phyloP scores from a whole-genome alignment of 2,797 vertebrate species.

The Lepilemur ruficaudatus region DNA sequence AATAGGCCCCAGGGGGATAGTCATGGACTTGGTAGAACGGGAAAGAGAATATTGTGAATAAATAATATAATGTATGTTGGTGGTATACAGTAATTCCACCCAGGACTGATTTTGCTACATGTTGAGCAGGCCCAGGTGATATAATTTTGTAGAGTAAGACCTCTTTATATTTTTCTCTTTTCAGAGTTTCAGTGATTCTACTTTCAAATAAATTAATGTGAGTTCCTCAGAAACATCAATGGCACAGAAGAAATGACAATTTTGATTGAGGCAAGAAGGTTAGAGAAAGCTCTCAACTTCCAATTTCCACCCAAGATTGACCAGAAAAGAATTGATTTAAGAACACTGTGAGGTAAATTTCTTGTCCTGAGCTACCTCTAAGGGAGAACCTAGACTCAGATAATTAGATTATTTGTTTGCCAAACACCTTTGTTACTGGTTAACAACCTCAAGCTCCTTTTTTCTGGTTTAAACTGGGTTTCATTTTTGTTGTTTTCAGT shows the following conservation, averaged over 20 bases:
- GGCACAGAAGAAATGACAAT: neutral
- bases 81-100: neutral
- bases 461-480: neutral
- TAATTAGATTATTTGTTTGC: slow-evolving; percentile 30
- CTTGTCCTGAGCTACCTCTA: neutral
- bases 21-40: neutral
- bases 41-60: neutral
- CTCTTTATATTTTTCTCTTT: neutral
- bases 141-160: neutral
- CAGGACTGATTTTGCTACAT: neutral
- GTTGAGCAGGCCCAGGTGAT: neutral
- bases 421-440: neutral
- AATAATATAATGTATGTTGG: neutral
- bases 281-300: slow-evolving; percentile 10
- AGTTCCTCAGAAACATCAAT: neutral
- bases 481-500: neutral
- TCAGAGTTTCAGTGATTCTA: neutral
- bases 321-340: neutral
- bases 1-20: neutral
- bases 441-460: neutral
- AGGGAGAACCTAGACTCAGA: neutral
- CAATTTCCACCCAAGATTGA: neutral
- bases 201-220: neutral
- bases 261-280: neutral
- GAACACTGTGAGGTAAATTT: neutral